Evolutionary conservation across 2,888 invertebrate species (phyloP), one percentile per base, ranked within the genome.

Genomic region (Ormyrus thymus): DNA sequence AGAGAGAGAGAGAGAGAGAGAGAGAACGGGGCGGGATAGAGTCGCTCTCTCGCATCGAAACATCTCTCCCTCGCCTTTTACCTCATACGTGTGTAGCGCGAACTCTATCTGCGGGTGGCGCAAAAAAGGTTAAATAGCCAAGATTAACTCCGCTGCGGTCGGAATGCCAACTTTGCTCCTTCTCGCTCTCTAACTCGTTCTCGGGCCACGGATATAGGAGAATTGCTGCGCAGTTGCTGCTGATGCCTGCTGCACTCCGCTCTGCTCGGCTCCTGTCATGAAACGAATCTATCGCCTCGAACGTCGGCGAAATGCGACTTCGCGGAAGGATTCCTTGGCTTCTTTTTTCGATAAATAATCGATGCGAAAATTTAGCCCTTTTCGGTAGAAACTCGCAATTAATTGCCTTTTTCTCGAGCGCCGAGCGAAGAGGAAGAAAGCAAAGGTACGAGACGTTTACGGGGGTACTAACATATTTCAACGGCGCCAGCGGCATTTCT

Each of bases 91-190:
- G 70, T n/a, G 64, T 61, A 69, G 43, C 66, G 77, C 64, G 78
- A 64, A 78, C 68, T 77, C 29, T 29, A 29, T 46, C 45, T 15
- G 58, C 59, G 66, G 45, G 58, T 65, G 79, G 78, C 74, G 75
- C 81, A 81, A 83, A 83, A 83, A 83, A 82, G 76, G 78, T 83
- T 83, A 83, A 78, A 80, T 78, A 55, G 65, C 72, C 69, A 78
- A 80, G 81, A 81, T 81, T 81, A 83, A 78, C 83, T 81, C 65
- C 68, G 70, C 79, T 82, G 79, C 83, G 81, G 77, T 82, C 83
- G 83, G 83, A 84, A 84, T 83, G 83, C 83, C 82, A 83, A 83
- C 82, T 84, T 83, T 83, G 82, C 82, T 79, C 79, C 65, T 15
- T 62, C 72, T 61, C 66, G 50, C 61, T 50, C 51, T 46, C 56